Evolutionary conservation across 2,888 invertebrate species (phyloP), one percentile per base, ranked within the genome.

Genomic region (Candidula unifasciata): DNA sequence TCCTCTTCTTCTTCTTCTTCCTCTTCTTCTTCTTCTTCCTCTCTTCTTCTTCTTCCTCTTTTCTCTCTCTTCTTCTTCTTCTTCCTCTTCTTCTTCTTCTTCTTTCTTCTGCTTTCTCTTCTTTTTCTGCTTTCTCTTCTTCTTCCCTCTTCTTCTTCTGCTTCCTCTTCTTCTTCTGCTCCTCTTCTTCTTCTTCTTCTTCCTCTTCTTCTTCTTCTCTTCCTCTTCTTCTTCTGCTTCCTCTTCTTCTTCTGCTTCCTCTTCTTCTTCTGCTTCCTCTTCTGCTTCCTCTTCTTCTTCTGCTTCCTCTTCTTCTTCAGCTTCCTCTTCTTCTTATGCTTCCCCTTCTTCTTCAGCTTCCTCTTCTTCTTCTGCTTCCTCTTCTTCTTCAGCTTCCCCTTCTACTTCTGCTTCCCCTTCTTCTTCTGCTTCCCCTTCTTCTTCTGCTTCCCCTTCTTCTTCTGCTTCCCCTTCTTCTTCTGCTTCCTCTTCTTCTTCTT

Each of bases 251-350:
- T 79, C 66, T 69, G 52, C 78, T 86, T 44, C 86, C 87, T 18
- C 89, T 95, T 77, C 96, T 10, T 44, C 44, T 44, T 44, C 44
- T 0, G 96, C 96, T 30, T 95, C 94, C 92, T 97, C 97, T 81
- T 97, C 96, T 94, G 97, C 97, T 76, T 95, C 95, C 91, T 95
- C 96, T 88, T 96, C 95, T 52, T 96, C 3, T 96, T 93, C 89
- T 94, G 37, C 64, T 54, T 69, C 64, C 69, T 33, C 52, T 33
- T 33, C 82, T 97, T 94, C 91, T 97, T 96, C 76, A 96, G 2
- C 96, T 93, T 89, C 37, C 44, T 24, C 37, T 54, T 44, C 27
- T 24, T 33, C 73, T 16, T 18, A 24, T 54, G 8, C 30, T 5
- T 27, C 30, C 73, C 21, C n/a, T 37, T 44, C n/a, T 74, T 37